These are phyloP conservation scores for Andrena cerasifolii DNA, from an alignment of 1,140 invertebrate genomes.

Conservation along the genomic window DNA sequence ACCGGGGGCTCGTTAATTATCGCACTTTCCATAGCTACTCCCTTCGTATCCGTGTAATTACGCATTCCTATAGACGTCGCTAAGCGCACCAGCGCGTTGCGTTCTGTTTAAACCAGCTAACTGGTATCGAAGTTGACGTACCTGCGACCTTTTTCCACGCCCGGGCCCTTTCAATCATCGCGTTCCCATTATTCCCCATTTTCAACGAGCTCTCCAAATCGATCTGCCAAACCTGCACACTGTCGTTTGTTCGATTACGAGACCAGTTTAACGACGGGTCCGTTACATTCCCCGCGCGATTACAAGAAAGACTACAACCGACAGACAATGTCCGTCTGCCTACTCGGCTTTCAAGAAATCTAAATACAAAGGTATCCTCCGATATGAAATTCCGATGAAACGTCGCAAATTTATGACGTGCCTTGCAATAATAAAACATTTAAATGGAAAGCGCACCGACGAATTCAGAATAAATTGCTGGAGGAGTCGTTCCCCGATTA, in stretches of 20 bases:
- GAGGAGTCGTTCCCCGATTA: conserved; percentile 34
- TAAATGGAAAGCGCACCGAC: conserved; percentile 40
- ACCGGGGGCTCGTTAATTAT: conserved; percentile 25
- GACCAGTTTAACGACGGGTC: too few relatives aligned
- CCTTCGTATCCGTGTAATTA: conserved; percentile 12
- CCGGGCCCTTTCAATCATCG: not conserved
- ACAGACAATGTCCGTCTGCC: not conserved
- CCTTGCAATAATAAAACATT: conserved; percentile 32
- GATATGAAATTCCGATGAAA: conserved; percentile 5
- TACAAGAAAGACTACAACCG: not conserved
- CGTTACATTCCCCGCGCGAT: not conserved
- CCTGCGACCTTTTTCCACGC: not conserved
- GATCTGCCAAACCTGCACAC: too few relatives aligned
- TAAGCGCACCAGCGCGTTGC: not conserved
- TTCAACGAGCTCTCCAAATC: too few relatives aligned
- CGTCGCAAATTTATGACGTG: conserved; percentile 22
- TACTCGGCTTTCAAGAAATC: not conserved
- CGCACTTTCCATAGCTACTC: conserved; percentile 5
- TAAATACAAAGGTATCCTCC: not conserved
- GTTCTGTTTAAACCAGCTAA: conserved; percentile 4
- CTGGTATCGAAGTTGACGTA: not conserved
- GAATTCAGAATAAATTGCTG: conserved; percentile 39
- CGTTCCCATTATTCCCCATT: not conserved
- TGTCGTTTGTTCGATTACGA: too few relatives aligned
- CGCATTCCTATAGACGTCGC: not conserved